Evolutionary conservation across 2,113 vertebrate genomes (phyloP).

Genomic region (Scortum barcoo): DNA sequence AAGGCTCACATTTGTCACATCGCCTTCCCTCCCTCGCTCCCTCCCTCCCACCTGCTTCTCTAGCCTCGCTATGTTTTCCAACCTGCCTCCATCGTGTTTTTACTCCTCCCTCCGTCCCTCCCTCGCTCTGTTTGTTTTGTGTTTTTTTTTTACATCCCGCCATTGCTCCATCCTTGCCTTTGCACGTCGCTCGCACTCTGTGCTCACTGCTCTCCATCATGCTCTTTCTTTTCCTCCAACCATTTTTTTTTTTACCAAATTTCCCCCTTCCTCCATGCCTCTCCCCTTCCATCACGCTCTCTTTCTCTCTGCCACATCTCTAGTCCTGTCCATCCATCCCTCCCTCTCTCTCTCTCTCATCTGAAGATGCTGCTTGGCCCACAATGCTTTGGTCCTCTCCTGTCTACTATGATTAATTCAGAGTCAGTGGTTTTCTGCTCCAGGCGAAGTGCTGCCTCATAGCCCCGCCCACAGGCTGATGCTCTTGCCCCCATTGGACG

Average conservation of each 20-base stretch:
- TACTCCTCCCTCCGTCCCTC: not conserved
- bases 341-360: slow-evolving; percentile 26
- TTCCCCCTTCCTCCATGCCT: not conserved
- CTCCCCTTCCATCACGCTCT: slow-evolving; percentile 16
- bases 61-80: not conserved
- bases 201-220: not conserved
- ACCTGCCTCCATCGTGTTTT: slow-evolving; percentile 29
- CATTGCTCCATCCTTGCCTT: slow-evolving; percentile 5
- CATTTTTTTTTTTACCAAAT: slow-evolving; percentile 20
- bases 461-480: slow-evolving; percentile 39
- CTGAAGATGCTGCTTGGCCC: slow-evolving; percentile 59
- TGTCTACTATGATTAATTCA: slow-evolving; percentile 82
- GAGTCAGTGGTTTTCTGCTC: slow-evolving; percentile 74
- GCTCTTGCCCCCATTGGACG: slow-evolving; percentile 56
- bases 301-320: slow-evolving; percentile 26
- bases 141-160: not conserved
- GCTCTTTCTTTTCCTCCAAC: not conserved
- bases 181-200: not conserved
- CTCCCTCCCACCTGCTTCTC: slow-evolving; percentile 12
- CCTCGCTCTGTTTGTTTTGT: not conserved
- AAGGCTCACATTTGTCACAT: slow-evolving; percentile 44
- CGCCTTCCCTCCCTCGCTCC: slow-evolving; percentile 11
- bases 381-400: slow-evolving; percentile 75
- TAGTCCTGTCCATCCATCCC: slow-evolving; percentile 27
- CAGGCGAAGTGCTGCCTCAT: slow-evolving; percentile 62